Evolutionary conservation across 1,140 invertebrate genomes (phyloP), one percentile per base, ranked within the genome.

Genomic region (Propsilocerus akamusi): DNA sequence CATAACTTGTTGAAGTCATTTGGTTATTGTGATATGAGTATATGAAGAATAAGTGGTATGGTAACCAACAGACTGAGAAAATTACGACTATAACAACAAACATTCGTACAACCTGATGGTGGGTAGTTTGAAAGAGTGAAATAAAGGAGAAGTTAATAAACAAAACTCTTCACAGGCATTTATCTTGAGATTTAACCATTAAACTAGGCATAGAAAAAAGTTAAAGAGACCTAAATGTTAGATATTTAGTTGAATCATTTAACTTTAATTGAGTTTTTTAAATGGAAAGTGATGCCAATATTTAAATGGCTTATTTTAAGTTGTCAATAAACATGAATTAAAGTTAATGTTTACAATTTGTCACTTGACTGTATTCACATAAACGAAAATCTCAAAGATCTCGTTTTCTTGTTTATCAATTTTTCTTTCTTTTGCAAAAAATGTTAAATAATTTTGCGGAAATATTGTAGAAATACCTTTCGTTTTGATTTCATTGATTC

Each of bases 21-120:
- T 76, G 72, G 7, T 76, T 76, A 64, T 88, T 72, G 64, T 82
- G 81, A 63, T 86, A 84, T 0, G 77, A 75, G 67, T 86, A 86
- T 61, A 89, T 84, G 70, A 86, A 93, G 65, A 86, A 93, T 20
- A 74, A 70, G 52, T 93, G 87, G 61, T 92, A 93, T 2, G 88
- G 88, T 25, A 92, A 67, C 88, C 89, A 93, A 66, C 86, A 92
- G 5, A 91, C 72, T 0, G 79, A 83, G 59, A 93, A 93, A 54
- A 89, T 85, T 17, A 77, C 66, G 26, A 92, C 85, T 3, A 89
- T 76, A 7, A 83, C 71, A 26, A 86, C 81, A 56, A 89, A 84
- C 85, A 90, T 89, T 60, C 80, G 77, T 26, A 90, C 86, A 8
- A 88, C 83, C 84, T 87, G 72, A 2, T 62, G 64, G 12, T 30